Percentiles rank a stretch among this genome's conserved stretches.
Evolutionary conservation across 1,140 invertebrate species (phyloP).

Genomic region (Philotrypesis tridentata): DNA sequence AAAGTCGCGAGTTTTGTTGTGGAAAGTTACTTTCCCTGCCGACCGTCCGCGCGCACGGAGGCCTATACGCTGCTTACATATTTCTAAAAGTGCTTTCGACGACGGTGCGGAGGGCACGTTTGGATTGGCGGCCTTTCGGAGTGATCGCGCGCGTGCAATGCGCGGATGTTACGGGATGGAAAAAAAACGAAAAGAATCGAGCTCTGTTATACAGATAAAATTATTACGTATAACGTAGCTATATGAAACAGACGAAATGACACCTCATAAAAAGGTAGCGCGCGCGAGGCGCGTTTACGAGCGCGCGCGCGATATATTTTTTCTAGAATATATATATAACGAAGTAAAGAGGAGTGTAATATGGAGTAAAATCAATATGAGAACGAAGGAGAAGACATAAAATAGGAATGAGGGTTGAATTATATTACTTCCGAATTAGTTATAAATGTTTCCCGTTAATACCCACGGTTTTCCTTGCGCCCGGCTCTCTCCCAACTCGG

Average conservation of each 20-base stretch:
- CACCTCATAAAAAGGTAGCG: constrained; percentile 30
- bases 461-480: not conserved
- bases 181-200: not conserved
- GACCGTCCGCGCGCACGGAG: too few relatives aligned
- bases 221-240: not conserved
- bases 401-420: not conserved
- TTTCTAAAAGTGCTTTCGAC: not conserved
- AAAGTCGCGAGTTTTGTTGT: not conserved
- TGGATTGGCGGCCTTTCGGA: not conserved
- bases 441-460: not conserved
- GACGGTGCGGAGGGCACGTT: not conserved
- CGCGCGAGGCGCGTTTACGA: constrained; percentile 31
- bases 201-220: not conserved
- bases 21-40: not conserved
- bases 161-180: too few relatives aligned
- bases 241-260: constrained; percentile 31
- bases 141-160: too few relatives aligned
- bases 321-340: not conserved
- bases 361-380: not conserved
- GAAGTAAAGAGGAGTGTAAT: not conserved
- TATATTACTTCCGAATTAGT: too few relatives aligned
- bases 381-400: not conserved
- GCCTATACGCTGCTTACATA: not conserved
- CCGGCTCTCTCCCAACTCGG: too few relatives aligned
- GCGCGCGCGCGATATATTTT: constrained; percentile 14